These are phyloP conservation scores for Rostratula benghalensis DNA, from an alignment of 2,113 vertebrate genomes.

Conservation along the genomic window DNA sequence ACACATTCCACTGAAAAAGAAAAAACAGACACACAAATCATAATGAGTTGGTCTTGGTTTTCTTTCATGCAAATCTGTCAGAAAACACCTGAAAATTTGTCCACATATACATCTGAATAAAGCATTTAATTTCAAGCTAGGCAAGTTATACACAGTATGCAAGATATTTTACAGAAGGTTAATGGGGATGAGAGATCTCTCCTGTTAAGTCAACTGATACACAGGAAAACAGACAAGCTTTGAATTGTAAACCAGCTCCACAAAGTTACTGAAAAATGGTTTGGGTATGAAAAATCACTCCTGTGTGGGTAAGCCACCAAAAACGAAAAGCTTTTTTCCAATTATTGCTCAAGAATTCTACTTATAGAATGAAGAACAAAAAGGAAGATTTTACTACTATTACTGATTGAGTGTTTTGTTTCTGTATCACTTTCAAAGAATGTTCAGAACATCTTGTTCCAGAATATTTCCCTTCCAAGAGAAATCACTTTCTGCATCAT, in stretches of 20 bases:
- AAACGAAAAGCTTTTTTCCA: not conserved
- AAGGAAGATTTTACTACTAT: constrained; percentile 8
- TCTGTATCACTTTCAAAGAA: constrained; percentile 46
- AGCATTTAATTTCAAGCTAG: not conserved
- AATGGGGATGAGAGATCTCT: not conserved
- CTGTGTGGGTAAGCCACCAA: not conserved
- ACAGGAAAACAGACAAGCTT: not conserved
- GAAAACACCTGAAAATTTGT: not conserved
- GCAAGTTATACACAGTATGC: not conserved
- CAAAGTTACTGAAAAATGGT: not conserved
- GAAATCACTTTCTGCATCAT: constrained; percentile 25
- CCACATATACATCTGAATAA: not conserved
- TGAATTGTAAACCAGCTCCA: not conserved
- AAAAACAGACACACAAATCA: not conserved
- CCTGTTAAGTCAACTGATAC: not conserved
- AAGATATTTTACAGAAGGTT: not conserved
- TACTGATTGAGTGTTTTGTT: constrained; percentile 49
- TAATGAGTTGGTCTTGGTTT: not conserved
- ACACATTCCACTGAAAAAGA: not conserved
- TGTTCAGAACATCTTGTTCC: constrained; percentile 52
- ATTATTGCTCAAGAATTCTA: constrained; percentile 5
- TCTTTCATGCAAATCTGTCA: not conserved
- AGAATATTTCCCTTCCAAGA: constrained; percentile 24
- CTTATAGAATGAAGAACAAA: constrained; percentile 1
- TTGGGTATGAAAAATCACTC: not conserved